Evolutionary conservation across 2,113 vertebrate genomes (phyloP), one percentile per base, ranked within the genome.

Genomic region (Oplegnathus fasciatus): DNA sequence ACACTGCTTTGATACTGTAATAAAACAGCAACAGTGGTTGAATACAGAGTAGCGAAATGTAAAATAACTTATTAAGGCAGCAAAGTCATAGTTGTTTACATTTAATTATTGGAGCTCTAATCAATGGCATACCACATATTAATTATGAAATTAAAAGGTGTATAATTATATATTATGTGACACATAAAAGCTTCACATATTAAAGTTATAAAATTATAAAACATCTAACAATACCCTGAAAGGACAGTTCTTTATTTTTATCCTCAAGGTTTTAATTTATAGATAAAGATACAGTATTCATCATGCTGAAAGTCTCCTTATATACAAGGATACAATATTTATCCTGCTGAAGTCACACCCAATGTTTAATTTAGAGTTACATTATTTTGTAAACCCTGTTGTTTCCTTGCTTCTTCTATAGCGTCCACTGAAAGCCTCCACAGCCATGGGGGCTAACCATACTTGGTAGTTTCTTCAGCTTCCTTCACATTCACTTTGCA

Each of bases 321-420:
- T 77, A 62, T 75, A 72, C 66, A 58, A 28, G 44, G 13, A 76
- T 83, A 7, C 37, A 80, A 44, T 77, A 80, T 73, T 58, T 42
- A 74, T 68, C 30, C 48, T 6, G n/a, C 75, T 52, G 32, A 48
- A 62, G 48, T 68, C 61, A 32, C 48, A 60, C 34, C 17, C 11
- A 46, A 82, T 86, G 78, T 78, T 87, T 71, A 60, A 85, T 91
- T 75, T 20, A 85, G 65, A 70, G 18, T 44, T 34, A 81, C 68
- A 83, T 75, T 61, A 78, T 86, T 87, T 70, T 58, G 55, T 54
- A 71, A 65, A 50, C 28, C 42, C 18, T 18, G 64, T 42, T 78
- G 11, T 37, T 44, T 22, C 24, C 15, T 73, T 69, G 22, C 61
- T 7, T 48, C 6, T 37, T 34, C 69, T 32, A 32, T 18, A 57